A percentile compares a stretch with the other conserved stretches of the same genome.
Conservation (phyloP, 2,797 vertebrate species). For the Sciurus carolinensis region DNA sequence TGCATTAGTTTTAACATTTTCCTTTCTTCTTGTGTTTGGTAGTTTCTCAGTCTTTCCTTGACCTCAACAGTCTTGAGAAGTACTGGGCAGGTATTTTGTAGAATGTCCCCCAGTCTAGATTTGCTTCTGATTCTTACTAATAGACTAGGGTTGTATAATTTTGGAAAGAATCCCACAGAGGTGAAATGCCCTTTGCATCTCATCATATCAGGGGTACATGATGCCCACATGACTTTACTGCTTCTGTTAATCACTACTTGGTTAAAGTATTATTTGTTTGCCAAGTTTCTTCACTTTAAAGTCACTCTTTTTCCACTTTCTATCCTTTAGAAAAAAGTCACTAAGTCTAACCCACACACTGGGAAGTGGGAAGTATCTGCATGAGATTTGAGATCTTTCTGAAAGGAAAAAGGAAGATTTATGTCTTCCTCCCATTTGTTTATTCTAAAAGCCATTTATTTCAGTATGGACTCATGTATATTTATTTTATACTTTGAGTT, state of each 20-base stretch:
- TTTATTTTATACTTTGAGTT: constrained; percentile 47
- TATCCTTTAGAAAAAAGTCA: constrained; percentile 5
- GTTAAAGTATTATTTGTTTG: background rate
- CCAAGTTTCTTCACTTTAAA: background rate
- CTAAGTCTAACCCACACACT: background rate
- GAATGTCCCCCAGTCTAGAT: background rate
- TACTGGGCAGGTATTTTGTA: background rate
- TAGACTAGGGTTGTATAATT: background rate
- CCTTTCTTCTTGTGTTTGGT: background rate
- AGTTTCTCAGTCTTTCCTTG: constrained; percentile 19
- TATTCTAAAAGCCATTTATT: background rate
- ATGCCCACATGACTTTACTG: background rate
- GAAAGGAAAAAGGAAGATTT: constrained; percentile 51
- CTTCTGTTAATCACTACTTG: constrained; percentile 5
- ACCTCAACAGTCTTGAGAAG: background rate
- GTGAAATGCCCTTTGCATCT: background rate
- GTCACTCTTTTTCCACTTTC: background rate
- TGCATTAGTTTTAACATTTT: constrained; percentile 22
- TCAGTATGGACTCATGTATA: background rate
- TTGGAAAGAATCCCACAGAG: constrained; percentile 12
- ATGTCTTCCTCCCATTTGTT: background rate
- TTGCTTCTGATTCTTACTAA: constrained; percentile 17
- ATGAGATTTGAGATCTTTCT: constrained; percentile 57
- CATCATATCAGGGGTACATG: background rate
- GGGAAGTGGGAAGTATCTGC: background rate